These are phyloP conservation scores for Temnothorax curvispinosus DNA, from an alignment of 1,140 invertebrate species.

Conservation along the genomic window DNA sequence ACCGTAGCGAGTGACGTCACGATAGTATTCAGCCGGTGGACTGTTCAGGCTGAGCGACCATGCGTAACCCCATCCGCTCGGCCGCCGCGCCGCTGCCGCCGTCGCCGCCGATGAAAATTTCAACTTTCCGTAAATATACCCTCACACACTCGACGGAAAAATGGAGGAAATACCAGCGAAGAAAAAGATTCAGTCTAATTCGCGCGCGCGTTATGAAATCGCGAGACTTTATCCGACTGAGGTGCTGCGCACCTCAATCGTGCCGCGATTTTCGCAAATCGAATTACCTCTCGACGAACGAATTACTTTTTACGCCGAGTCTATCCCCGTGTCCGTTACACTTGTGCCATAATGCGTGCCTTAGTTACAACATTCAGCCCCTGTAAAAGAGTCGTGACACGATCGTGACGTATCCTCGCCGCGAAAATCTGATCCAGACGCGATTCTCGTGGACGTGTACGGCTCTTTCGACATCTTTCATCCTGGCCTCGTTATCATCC, in stretches of 20 bases:
- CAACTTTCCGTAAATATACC: slow-evolving; percentile 70
- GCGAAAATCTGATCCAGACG: slow-evolving; percentile 42
- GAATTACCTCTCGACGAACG: neutral
- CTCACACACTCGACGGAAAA: slow-evolving; percentile 22
- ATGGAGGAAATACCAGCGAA: neutral
- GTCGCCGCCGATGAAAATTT: slow-evolving; percentile 65
- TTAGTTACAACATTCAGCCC: neutral
- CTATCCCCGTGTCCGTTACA: neutral
- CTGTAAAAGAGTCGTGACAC: neutral
- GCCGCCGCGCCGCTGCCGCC: slow-evolving; percentile 8
- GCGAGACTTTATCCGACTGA: neutral
- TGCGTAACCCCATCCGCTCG: slow-evolving; percentile 83
- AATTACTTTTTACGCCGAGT: neutral
- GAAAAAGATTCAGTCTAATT: neutral
- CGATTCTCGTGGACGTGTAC: slow-evolving; percentile 46
- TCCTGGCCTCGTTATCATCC: slow-evolving; percentile 73
- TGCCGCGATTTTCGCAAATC: neutral
- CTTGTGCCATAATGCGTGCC: neutral
- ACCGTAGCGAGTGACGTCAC: slow-evolving; percentile 84
- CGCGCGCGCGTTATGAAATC: neutral
- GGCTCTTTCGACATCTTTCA: slow-evolving; percentile 71
- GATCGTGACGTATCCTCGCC: slow-evolving; percentile 1
- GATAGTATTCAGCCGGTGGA: slow-evolving; percentile 82
- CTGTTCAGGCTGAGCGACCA: slow-evolving; percentile 84
- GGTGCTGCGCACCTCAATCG: too few relatives aligned